Conservation (phyloP, 2,888 invertebrate species). For the Maniola hyperantus region DNA sequence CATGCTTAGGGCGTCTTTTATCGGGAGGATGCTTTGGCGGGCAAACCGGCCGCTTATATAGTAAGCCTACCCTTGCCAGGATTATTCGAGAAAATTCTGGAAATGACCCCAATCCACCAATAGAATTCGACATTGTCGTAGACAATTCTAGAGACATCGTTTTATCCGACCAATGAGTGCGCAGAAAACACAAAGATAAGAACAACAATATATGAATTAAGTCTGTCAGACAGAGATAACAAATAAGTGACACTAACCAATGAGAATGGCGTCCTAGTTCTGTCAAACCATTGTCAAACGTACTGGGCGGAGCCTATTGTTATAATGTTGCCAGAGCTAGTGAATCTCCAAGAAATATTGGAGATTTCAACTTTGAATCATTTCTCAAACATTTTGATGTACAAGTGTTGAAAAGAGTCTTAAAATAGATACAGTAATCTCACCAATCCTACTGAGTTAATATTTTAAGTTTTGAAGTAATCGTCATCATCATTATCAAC, state of each 20-base stretch:
- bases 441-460: too few relatives aligned
- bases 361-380: not conserved
- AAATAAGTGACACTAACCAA: not conserved
- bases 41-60: slow-evolving; percentile 53
- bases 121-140: not conserved
- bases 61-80: slow-evolving; percentile 49
- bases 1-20: too few relatives aligned
- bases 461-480: too few relatives aligned
- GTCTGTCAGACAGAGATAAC: slow-evolving; percentile 36
- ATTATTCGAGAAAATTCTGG: slow-evolving; percentile 26
- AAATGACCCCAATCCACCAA: slow-evolving; percentile 5
- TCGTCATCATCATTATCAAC: too few relatives aligned
- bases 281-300: not conserved
- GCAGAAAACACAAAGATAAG: not conserved
- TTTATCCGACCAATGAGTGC: slow-evolving; percentile 1
- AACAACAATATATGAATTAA: slow-evolving; percentile 26
- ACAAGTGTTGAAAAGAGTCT: too few relatives aligned
- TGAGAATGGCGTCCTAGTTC: not conserved
- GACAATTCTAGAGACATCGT: slow-evolving; percentile 3
- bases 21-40: slow-evolving; percentile 64
- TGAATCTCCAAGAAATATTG: slow-evolving; percentile 13
- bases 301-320: not conserved
- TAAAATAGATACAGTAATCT: too few relatives aligned
- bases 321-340: not conserved
- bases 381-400: not conserved